Percentiles rank a stretch among this genome's conserved stretches.
These are phyloP conservation scores for Aporophyla nigra DNA, from an alignment of 2,888 invertebrate species.

Conservation along the genomic window DNA sequence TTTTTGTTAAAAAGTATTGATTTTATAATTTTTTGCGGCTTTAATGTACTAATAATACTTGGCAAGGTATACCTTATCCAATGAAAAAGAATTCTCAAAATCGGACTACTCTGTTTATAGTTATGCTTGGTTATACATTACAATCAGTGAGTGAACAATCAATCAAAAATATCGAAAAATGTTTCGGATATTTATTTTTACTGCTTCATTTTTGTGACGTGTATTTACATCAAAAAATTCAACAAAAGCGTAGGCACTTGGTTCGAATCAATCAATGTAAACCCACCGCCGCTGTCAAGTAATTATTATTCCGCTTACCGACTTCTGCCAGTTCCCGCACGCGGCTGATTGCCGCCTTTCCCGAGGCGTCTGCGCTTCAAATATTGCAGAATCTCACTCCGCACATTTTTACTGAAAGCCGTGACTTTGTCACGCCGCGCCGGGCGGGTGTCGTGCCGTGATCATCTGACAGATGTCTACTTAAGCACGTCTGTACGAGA, in stretches of 20 bases:
- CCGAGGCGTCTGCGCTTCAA: conserved; percentile 47
- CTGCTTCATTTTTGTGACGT: not conserved
- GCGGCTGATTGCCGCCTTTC: conserved; percentile 31
- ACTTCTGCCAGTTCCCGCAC: conserved; percentile 37
- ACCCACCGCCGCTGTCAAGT: conserved; percentile 51
- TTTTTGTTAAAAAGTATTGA: too few relatives aligned
- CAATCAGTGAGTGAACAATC: too few relatives aligned
- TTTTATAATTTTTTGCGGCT: too few relatives aligned
- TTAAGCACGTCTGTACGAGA: conserved; percentile 72
- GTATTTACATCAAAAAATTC: conserved; percentile 11
- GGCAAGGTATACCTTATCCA: too few relatives aligned
- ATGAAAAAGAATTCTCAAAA: too few relatives aligned
- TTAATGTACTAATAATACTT: too few relatives aligned
- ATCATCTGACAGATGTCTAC: conserved; percentile 74
- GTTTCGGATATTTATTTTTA: not conserved
- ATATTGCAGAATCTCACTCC: conserved; percentile 53
- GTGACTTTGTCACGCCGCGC: conserved; percentile 64
- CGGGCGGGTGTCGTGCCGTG: conserved; percentile 57
- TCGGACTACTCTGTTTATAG: too few relatives aligned
- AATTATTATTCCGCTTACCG: conserved; percentile 64
- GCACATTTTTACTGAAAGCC: conserved; percentile 60
- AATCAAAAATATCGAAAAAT: too few relatives aligned
- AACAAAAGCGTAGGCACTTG: conserved; percentile 24
- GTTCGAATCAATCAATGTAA: conserved; percentile 52
- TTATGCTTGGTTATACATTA: too few relatives aligned